These are phyloP conservation scores for Cremastinae sp. DNA, from an alignment of 2,888 invertebrate species.

Conservation along the genomic window DNA sequence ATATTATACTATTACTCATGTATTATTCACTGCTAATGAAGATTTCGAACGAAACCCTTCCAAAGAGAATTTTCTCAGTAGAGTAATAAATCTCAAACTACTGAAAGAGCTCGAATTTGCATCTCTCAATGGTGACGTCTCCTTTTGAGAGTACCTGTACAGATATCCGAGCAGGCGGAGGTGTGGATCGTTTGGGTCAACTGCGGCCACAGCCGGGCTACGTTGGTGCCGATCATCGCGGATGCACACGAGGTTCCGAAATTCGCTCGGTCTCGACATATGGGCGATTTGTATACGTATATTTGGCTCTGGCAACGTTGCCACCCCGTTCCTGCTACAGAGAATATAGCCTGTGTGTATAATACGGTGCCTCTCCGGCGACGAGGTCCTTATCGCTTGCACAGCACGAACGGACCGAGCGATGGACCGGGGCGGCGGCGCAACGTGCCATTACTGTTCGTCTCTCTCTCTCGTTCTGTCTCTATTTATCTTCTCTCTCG, in stretches of 20 bases:
- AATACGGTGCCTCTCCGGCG: slow-evolving; percentile 46
- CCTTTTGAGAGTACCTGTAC: slow-evolving; percentile 30
- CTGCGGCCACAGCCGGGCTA: slow-evolving; percentile 44
- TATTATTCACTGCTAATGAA: too few species aligned
- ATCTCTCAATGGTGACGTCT: neutral
- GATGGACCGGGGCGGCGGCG: slow-evolving; percentile 53
- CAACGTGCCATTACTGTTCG: slow-evolving; percentile 50
- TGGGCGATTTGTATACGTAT: slow-evolving; percentile 17
- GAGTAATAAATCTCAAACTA: too few species aligned
- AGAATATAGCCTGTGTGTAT: too few species aligned
- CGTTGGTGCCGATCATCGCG: slow-evolving; percentile 41
- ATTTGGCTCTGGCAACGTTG: slow-evolving; percentile 62
- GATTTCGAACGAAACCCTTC: too few species aligned
- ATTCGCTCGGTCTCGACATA: slow-evolving; percentile 47
- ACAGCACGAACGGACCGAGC: slow-evolving; percentile 54
- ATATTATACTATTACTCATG: too few species aligned
- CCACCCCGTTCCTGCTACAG: slow-evolving; percentile 41
- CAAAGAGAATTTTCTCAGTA: too few species aligned
- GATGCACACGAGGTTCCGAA: slow-evolving; percentile 52
- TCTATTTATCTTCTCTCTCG: slow-evolving; percentile 38
- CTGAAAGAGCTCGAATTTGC: too few species aligned
- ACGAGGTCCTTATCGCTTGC: slow-evolving; percentile 64
- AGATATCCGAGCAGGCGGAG: slow-evolving; percentile 8
- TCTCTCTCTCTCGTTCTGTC: slow-evolving; percentile 41
- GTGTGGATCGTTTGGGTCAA: slow-evolving; percentile 51